phyloP scores from a whole-genome alignment of 2,888 invertebrate genomes.

The Sepioteuthis lessoniana region DNA sequence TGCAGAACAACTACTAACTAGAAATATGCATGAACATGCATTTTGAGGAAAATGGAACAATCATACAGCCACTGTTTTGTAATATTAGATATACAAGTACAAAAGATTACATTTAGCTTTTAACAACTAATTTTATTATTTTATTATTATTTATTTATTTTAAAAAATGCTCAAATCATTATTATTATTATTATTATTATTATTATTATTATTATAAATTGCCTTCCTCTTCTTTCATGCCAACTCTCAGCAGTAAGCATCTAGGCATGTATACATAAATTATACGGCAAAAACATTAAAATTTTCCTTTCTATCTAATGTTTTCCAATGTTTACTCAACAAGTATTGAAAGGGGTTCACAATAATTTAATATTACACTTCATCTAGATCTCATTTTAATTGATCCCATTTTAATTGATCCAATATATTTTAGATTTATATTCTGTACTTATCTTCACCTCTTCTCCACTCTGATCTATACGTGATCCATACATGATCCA shows the following conservation, averaged over 20 bases:
- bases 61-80: not conserved
- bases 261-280: slow-evolving; percentile 33
- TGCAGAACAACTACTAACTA: not conserved
- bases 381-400: not conserved
- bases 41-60: not conserved
- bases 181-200: not conserved
- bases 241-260: not conserved
- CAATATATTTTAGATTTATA: not conserved
- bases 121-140: not conserved
- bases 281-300: slow-evolving; percentile 2
- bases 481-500: too few relatives aligned
- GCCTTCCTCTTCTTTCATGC: not conserved
- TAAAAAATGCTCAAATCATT: too few relatives aligned
- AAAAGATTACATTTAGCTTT: not conserved
- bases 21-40: not conserved
- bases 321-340: not conserved
- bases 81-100: not conserved
- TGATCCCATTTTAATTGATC: slow-evolving; percentile 33
- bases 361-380: not conserved
- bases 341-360: not conserved
- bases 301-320: not conserved
- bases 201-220: not conserved
- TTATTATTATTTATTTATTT: too few relatives aligned
- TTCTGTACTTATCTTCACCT: not conserved
- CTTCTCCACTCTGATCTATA: not conserved